phyloP scores from a whole-genome alignment of 2,113 vertebrate species.

The Macrotus californicus region DNA sequence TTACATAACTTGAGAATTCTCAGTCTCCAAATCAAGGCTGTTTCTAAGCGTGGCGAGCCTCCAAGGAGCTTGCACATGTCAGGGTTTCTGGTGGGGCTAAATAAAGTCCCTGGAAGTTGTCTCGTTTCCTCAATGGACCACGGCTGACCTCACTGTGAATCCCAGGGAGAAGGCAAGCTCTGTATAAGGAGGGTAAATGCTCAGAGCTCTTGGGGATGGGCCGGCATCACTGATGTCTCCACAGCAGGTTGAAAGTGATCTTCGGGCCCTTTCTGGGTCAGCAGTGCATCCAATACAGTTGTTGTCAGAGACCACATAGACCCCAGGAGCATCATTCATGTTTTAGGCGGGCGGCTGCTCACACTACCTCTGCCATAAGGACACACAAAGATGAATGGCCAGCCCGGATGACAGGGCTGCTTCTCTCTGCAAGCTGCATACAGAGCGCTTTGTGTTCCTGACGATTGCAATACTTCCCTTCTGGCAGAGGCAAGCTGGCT shows the following conservation, averaged over 20 bases:
- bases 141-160: not conserved
- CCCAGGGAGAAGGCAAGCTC: not conserved
- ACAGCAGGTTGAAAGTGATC: slow-evolving; percentile 12
- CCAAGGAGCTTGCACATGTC: not conserved
- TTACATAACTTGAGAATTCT: slow-evolving; percentile 24
- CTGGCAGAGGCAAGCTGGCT: slow-evolving; percentile 48
- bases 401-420: not conserved
- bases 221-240: not conserved
- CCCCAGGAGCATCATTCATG: not conserved
- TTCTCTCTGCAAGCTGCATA: slow-evolving; percentile 30
- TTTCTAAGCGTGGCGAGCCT: not conserved
- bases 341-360: not conserved
- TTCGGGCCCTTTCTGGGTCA: not conserved
- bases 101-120: not conserved
- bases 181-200: not conserved
- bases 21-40: not conserved
- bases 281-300: not conserved
- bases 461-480: slow-evolving; percentile 35
- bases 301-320: not conserved
- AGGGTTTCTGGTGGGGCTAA: not conserved
- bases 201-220: not conserved
- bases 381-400: slow-evolving; percentile 64
- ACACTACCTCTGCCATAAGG: not conserved
- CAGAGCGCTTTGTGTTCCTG: slow-evolving; percentile 57
- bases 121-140: not conserved